Conservation (phyloP, 2,888 invertebrate genomes). For the Yponomeuta sedellus region DNA sequence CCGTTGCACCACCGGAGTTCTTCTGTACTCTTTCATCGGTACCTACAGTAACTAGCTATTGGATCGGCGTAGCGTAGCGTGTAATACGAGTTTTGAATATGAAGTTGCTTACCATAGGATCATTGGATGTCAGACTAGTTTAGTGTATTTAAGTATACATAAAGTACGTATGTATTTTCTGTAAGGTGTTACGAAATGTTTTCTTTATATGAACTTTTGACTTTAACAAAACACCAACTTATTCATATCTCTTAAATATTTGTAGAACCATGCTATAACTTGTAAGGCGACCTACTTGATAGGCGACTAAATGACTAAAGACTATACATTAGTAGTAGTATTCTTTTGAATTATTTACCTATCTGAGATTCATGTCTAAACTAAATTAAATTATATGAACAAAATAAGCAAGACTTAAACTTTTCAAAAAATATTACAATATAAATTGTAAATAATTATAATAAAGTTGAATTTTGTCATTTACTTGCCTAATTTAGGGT, state of each 20-base stretch:
- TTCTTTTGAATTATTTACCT: too few relatives aligned
- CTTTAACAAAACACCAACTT: neutral
- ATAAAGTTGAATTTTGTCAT: too few relatives aligned
- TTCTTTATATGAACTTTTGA: neutral
- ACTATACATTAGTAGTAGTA: too few relatives aligned
- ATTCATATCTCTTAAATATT: neutral
- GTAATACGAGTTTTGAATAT: slow-evolving; percentile 13
- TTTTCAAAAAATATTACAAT: too few relatives aligned
- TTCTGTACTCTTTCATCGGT: neutral
- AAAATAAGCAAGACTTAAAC: too few relatives aligned
- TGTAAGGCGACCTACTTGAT: neutral
- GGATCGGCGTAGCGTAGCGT: slow-evolving; percentile 4
- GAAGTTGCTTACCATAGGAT: neutral
- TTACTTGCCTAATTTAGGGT: too few relatives aligned
- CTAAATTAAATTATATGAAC: too few relatives aligned
- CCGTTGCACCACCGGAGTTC: neutral
- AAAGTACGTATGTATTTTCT: neutral
- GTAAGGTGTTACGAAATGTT: neutral
- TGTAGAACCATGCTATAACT: neutral
- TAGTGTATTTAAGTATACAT: neutral
- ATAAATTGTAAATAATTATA: too few relatives aligned
- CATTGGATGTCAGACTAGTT: neutral
- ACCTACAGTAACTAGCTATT: slow-evolving; percentile 1
- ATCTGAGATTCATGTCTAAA: too few relatives aligned
- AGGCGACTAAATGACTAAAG: too few relatives aligned